Evolutionary conservation across 2,888 invertebrate genomes (phyloP).

Genomic region (Miltochrista miniata): DNA sequence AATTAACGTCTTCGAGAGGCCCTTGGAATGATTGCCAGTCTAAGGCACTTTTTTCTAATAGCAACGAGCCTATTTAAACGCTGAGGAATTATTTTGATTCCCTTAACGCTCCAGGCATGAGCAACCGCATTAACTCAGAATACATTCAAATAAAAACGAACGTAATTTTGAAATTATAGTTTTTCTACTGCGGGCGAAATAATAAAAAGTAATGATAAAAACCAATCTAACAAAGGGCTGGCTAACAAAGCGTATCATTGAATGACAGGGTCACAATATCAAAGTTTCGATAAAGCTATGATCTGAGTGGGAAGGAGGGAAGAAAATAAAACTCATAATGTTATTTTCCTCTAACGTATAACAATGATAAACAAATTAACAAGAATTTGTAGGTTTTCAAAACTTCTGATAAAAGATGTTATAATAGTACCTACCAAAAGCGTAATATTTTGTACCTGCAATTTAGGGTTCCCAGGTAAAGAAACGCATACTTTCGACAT

Average conservation of each 20-base stretch:
- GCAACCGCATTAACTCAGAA: constrained; percentile 16
- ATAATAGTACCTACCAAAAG: constrained; percentile 2
- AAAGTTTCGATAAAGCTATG: constrained; percentile 6
- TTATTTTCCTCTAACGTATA: constrained; percentile 18
- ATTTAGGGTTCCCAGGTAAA: too few species aligned
- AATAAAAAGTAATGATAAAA: constrained; percentile 22
- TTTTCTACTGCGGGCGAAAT: constrained; percentile 15
- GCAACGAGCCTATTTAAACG: constrained; percentile 28
- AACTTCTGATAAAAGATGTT: constrained; percentile 18
- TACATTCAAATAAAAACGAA: constrained; percentile 22
- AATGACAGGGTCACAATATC: constrained; percentile 4
- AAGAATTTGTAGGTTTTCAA: constrained; percentile 7
- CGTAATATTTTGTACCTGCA: too few species aligned
- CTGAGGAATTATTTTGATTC: constrained; percentile 25
- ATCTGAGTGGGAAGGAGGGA: neutral
- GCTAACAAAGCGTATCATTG: constrained; percentile 11
- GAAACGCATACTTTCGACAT: too few species aligned
- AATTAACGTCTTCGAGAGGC: constrained; percentile 50
- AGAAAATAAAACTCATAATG: constrained; percentile 6
- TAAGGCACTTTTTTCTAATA: constrained; percentile 48
- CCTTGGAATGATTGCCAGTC: constrained; percentile 38
- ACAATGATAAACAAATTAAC: constrained; percentile 26
- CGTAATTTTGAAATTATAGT: constrained; percentile 25
- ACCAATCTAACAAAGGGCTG: constrained; percentile 9
- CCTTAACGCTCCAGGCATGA: too few species aligned